Conservation (phyloP, 2,888 invertebrate genomes). For the Lypha dubia region DNA sequence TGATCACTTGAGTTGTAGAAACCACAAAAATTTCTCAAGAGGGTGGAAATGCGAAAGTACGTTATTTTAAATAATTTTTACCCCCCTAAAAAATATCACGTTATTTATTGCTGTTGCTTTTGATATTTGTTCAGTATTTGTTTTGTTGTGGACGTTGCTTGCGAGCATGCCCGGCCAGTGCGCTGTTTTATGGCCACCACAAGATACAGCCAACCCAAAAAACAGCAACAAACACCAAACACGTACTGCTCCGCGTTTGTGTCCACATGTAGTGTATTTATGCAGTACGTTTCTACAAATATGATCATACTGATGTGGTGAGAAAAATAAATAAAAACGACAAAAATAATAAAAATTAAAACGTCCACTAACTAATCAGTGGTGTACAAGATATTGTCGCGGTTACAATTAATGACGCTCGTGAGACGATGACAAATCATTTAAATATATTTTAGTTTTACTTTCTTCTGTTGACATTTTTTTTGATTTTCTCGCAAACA, state of each 20-base stretch:
- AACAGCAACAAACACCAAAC: slow-evolving; percentile 33
- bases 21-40: slow-evolving; percentile 13
- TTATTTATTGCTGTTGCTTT: slow-evolving; percentile 36
- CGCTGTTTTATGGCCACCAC: slow-evolving; percentile 32
- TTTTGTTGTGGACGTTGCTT: slow-evolving; percentile 37
- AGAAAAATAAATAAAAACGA: slow-evolving; percentile 59
- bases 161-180: slow-evolving; percentile 10
- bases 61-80: slow-evolving; percentile 50
- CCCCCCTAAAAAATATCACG: slow-evolving; percentile 24
- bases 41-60: slow-evolving; percentile 32
- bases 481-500: slow-evolving; percentile 32
- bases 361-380: slow-evolving; percentile 70
- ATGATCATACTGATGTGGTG: slow-evolving; percentile 64
- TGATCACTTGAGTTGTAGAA: slow-evolving; percentile 41
- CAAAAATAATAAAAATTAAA: slow-evolving; percentile 60
- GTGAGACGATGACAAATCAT: slow-evolving; percentile 68
- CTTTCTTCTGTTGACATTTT: slow-evolving; percentile 39
- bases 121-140: slow-evolving; percentile 9
- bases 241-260: slow-evolving; percentile 38
- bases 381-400: slow-evolving; percentile 70
- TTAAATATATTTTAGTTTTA: slow-evolving; percentile 65
- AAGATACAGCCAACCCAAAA: slow-evolving; percentile 22
- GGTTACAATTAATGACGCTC: slow-evolving; percentile 69
- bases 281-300: too few relatives aligned
- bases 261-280: slow-evolving; percentile 48